phyloP scores from a whole-genome alignment of 2,113 vertebrate species.

The Bos indicus region DNA sequence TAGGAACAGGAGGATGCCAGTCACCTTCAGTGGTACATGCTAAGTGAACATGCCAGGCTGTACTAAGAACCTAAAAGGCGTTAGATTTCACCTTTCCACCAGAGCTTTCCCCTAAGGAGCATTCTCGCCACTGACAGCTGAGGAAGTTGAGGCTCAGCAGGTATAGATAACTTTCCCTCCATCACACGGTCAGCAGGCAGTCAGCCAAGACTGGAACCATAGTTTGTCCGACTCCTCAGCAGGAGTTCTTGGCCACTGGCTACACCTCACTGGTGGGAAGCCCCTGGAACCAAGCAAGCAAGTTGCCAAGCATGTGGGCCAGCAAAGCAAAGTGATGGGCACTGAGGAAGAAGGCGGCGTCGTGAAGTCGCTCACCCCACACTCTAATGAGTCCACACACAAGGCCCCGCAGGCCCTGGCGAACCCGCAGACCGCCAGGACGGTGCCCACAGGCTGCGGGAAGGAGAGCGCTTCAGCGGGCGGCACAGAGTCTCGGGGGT shows the following conservation, averaged over 20 bases:
- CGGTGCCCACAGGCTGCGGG: not conserved
- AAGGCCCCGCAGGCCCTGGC: not conserved
- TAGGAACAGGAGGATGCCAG: not conserved
- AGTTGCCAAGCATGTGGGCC: not conserved
- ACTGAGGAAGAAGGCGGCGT: not conserved
- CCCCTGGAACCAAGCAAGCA: not conserved
- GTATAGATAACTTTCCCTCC: not conserved
- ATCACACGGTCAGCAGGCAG: not conserved
- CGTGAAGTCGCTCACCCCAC: not conserved
- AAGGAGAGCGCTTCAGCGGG: not conserved
- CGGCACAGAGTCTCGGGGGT: rapidly evolving
- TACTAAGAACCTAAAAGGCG: not conserved
- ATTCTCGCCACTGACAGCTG: not conserved
- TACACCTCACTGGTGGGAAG: not conserved
- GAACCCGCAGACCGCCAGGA: not conserved
- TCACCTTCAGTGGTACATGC: not conserved
- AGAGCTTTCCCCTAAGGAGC: not conserved
- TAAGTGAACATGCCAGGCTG: not conserved
- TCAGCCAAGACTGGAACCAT: not conserved
- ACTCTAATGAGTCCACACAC: not conserved
- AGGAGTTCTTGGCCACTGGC: not conserved
- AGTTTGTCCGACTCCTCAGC: rapidly evolving
- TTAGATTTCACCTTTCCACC: not conserved
- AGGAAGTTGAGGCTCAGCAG: not conserved
- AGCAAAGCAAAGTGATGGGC: not conserved